Conservation (phyloP, 1,140 invertebrate species). For the Wiebesia pumilae region DNA sequence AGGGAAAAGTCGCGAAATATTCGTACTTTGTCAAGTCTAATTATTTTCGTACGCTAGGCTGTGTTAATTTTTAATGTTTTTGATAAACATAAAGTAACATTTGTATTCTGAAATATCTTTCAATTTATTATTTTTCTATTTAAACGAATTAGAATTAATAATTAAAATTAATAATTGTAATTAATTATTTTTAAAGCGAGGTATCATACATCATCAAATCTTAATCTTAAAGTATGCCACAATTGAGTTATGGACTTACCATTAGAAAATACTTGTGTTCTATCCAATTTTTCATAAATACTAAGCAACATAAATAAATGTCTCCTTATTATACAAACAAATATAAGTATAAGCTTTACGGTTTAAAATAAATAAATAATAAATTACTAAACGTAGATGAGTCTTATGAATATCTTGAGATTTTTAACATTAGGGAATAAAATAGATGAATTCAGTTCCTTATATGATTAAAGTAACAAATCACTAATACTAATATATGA, state of each 20-base stretch:
- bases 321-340: not conserved
- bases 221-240: not conserved
- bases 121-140: not conserved
- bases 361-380: not conserved
- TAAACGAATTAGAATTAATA: not conserved
- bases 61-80: not conserved
- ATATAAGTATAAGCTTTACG: no score
- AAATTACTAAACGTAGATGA: not conserved
- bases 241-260: not conserved
- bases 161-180: no score
- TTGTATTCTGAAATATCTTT: not conserved
- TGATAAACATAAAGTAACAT: not conserved
- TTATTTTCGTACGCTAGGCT: not conserved
- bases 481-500: no score
- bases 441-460: no score
- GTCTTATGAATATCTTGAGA: no score
- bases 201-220: no score
- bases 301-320: no score
- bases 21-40: not conserved
- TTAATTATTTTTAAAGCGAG: not conserved
- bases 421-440: no score
- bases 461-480: no score
- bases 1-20: no score
- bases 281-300: no score
- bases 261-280: no score